Percentiles rank a stretch among this genome's conserved stretches.
Conservation (phyloP, 1,140 invertebrate species). For the Monomorium pharaonis region DNA sequence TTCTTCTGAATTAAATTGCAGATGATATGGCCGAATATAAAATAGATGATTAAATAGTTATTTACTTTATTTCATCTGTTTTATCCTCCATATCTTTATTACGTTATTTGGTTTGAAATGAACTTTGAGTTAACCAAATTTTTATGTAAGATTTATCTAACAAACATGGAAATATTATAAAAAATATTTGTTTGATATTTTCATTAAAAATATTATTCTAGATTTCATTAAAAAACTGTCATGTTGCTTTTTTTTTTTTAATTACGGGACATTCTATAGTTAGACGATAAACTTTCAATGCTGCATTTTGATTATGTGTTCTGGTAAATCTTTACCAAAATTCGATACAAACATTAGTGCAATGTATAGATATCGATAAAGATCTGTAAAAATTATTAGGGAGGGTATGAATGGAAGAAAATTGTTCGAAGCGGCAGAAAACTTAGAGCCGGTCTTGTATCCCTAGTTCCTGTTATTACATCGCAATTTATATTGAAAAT, state of each 20-base stretch:
- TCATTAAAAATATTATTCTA: background rate
- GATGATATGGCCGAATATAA: background rate
- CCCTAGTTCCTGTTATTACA: constrained; percentile 30
- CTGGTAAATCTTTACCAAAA: constrained; percentile 17
- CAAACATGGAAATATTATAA: background rate
- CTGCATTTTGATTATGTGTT: constrained; percentile 18
- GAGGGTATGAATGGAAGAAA: background rate
- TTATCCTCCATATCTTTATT: no score
- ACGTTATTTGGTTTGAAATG: background rate
- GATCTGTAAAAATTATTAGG: background rate
- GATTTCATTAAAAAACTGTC: background rate
- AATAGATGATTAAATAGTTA: background rate
- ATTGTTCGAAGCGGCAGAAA: constrained; percentile 14
- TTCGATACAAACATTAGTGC: background rate
- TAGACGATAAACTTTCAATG: background rate
- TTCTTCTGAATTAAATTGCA: background rate
- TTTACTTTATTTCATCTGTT: background rate
- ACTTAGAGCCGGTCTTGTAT: constrained; percentile 21
- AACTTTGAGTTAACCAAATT: background rate
- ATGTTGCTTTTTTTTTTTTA: background rate
- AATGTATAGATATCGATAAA: constrained; percentile 19
- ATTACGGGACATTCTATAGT: background rate
- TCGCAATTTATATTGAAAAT: background rate
- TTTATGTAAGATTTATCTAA: background rate
- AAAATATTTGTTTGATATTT: background rate